These are phyloP conservation scores for Engraulis encrasicolus DNA, from an alignment of 2,113 vertebrate genomes.

Conservation along the genomic window DNA sequence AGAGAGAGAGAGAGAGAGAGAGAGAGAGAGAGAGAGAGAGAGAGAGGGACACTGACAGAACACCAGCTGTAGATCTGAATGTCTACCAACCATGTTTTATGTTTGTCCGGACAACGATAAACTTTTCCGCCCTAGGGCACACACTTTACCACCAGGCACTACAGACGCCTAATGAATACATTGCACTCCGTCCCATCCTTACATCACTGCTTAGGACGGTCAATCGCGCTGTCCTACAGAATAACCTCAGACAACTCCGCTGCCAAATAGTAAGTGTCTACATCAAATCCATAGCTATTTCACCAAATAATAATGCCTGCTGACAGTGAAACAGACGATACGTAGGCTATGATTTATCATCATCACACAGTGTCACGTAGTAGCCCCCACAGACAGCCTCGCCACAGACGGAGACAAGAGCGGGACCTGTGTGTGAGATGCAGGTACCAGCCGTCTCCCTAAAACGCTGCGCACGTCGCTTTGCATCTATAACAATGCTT, in stretches of 20 bases:
- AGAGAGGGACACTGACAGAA: background rate
- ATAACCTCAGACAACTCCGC: background rate
- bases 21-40: no score
- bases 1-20: background rate
- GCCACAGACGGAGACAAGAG: background rate
- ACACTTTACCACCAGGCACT: background rate
- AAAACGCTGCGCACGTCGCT: constrained; percentile 41
- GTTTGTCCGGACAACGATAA: background rate
- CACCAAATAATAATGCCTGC: background rate
- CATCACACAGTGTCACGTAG: constrained; percentile 10
- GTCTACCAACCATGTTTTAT: background rate
- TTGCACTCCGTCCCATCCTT: constrained; percentile 5
- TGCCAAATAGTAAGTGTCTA: background rate
- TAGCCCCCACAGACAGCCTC: background rate
- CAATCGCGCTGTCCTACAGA: constrained; percentile 2
- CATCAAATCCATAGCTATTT: background rate
- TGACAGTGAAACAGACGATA: background rate
- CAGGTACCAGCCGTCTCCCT: constrained; percentile 42
- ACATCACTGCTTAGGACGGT: background rate
- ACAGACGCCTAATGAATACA: background rate
- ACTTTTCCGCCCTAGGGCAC: background rate
- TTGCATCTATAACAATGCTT: constrained; percentile 49
- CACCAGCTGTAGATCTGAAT: background rate
- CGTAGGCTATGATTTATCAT: background rate
- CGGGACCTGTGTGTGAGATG: constrained; percentile 41